A percentile compares a stretch with the other conserved stretches of the same genome.
Evolutionary conservation across 2,888 invertebrate species (phyloP).

Genomic region (Plemyria rubiginata): DNA sequence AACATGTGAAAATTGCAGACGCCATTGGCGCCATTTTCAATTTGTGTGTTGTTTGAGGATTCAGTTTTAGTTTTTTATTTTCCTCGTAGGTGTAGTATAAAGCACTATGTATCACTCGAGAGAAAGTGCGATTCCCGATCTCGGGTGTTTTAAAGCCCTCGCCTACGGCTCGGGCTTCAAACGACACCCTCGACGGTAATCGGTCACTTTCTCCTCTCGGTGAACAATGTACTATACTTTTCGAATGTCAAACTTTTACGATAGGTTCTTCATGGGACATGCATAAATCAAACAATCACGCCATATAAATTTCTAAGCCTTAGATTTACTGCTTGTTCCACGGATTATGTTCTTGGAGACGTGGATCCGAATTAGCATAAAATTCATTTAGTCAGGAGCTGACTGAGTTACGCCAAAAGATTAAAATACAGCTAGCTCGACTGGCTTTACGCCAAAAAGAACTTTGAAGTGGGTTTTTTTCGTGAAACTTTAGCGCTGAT

Average conservation of each 20-base stretch:
- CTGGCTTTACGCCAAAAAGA: conserved; percentile 25
- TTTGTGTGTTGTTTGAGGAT: too few species aligned
- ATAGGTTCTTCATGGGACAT: not conserved
- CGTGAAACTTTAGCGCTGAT: not conserved
- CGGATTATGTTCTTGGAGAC: conserved; percentile 24
- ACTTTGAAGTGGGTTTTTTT: conserved; percentile 19
- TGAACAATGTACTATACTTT: too few species aligned
- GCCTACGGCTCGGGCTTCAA: too few species aligned
- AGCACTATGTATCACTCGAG: too few species aligned
- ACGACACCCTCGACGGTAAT: too few species aligned
- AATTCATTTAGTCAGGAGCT: conserved; percentile 38
- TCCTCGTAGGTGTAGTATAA: too few species aligned
- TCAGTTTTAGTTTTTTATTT: too few species aligned
- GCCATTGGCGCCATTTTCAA: too few species aligned
- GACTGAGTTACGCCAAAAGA: conserved; percentile 26
- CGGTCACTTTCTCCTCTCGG: too few species aligned
- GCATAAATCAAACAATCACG: conserved; percentile 17
- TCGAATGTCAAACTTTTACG: conserved; percentile 14
- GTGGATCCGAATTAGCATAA: conserved; percentile 35
- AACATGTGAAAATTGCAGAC: too few species aligned
- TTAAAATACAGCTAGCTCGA: conserved; percentile 33
- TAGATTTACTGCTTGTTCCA: conserved; percentile 20
- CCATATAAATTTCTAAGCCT: conserved; percentile 23
- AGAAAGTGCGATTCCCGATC: too few species aligned
- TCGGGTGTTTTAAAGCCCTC: too few species aligned